Evolutionary conservation across 1,140 invertebrate species (phyloP).

Genomic region (Charaxes varanes): DNA sequence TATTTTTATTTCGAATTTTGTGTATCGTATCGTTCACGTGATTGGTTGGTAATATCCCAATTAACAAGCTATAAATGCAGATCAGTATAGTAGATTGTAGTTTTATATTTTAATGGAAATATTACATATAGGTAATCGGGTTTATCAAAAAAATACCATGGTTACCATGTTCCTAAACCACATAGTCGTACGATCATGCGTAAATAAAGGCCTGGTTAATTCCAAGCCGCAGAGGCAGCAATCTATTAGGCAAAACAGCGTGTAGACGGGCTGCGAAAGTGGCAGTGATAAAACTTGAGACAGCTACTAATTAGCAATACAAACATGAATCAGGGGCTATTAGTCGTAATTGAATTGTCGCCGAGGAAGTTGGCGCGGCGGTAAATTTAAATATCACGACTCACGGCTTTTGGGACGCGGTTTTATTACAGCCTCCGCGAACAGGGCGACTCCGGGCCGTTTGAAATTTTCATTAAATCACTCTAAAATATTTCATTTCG

Average conservation of each 20-base stretch:
- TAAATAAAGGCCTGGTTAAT: constrained; percentile 41
- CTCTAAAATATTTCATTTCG: constrained; percentile 12
- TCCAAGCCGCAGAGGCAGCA: constrained; percentile 37
- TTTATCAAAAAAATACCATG: too few relatives aligned
- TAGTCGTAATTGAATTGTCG: constrained; percentile 73
- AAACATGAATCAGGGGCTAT: constrained; percentile 74
- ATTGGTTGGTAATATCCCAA: too few relatives aligned
- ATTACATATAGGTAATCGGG: too few relatives aligned
- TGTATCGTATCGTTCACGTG: too few relatives aligned
- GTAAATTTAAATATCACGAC: constrained; percentile 68
- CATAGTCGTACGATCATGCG: constrained; percentile 18
- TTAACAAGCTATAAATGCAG: too few relatives aligned
- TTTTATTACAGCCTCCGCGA: constrained; percentile 35
- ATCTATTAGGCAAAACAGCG: constrained; percentile 52
- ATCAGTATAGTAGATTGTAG: too few relatives aligned
- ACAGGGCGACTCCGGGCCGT: constrained; percentile 18
- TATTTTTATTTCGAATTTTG: too few relatives aligned
- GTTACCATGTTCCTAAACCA: not conserved
- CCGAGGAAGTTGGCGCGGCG: constrained; percentile 52
- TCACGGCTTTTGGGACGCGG: constrained; percentile 47
- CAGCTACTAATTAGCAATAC: constrained; percentile 69
- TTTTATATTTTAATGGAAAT: too few relatives aligned
- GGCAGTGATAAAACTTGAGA: constrained; percentile 68
- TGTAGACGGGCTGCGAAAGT: constrained; percentile 32
- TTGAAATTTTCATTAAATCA: constrained; percentile 27